These are phyloP conservation scores for Ophioninae sp. DNA, from an alignment of 2,888 invertebrate genomes.

Conservation along the genomic window DNA sequence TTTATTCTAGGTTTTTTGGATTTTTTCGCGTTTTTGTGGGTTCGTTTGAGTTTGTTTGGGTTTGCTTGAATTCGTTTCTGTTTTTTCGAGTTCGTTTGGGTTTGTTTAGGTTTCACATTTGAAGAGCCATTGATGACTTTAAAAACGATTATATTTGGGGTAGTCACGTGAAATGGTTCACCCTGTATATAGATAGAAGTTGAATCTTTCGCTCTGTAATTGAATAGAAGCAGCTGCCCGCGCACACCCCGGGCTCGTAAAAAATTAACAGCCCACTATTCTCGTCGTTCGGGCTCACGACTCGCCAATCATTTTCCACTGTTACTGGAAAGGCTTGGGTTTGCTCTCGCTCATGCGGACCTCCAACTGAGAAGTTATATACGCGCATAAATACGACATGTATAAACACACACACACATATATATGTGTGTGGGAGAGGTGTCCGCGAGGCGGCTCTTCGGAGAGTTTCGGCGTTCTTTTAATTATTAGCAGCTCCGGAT, in stretches of 20 bases:
- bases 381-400: slow-evolving; percentile 18
- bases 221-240: slow-evolving; percentile 75
- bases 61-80: too few species aligned
- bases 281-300: slow-evolving; percentile 51
- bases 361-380: slow-evolving; percentile 37
- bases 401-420: background rate
- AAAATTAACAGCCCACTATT: slow-evolving; percentile 74
- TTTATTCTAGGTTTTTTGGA: too few species aligned
- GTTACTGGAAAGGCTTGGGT: slow-evolving; percentile 61
- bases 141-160: too few species aligned
- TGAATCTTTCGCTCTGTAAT: slow-evolving; percentile 69
- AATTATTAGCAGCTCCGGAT: background rate
- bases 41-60: too few species aligned
- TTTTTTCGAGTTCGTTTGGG: too few species aligned
- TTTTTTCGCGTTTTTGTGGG: too few species aligned
- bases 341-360: slow-evolving; percentile 11
- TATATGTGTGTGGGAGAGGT: background rate
- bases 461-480: background rate
- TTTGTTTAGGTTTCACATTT: too few species aligned
- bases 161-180: too few species aligned
- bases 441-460: background rate
- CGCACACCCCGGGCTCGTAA: slow-evolving; percentile 71
- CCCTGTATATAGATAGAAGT: slow-evolving; percentile 23
- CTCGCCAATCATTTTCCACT: slow-evolving; percentile 71
- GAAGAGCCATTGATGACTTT: too few species aligned